Percentiles rank a stretch among this genome's conserved stretches.
These are phyloP conservation scores for Eremophila alpestris DNA, from an alignment of 2,797 vertebrate species.

Conservation along the genomic window DNA sequence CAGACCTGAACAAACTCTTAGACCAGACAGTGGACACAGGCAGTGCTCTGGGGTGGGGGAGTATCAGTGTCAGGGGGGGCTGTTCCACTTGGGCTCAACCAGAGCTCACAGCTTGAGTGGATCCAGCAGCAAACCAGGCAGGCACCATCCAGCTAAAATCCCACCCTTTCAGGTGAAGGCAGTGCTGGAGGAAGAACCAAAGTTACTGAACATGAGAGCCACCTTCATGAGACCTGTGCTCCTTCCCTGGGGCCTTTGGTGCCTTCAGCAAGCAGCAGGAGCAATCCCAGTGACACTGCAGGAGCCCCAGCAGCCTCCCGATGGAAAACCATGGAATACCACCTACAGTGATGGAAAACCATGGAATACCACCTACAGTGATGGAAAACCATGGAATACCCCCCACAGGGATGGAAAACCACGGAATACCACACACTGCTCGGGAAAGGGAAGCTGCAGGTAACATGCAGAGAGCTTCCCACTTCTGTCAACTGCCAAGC, in stretches of 20 bases:
- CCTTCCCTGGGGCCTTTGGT: not conserved
- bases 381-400: not conserved
- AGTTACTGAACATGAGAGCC: not conserved
- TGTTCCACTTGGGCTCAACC: not conserved
- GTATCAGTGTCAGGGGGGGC: rapidly evolving
- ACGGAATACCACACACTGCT: not conserved
- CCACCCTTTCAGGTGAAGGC: not conserved
- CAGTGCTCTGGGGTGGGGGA: not conserved
- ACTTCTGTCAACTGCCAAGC: not conserved
- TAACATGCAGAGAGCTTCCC: not conserved
- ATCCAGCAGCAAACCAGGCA: not conserved
- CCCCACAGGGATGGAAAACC: rapidly evolving
- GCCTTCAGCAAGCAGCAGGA: not conserved
- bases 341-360: too few species aligned
- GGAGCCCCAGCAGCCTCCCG: rapidly evolving
- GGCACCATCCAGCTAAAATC: not conserved
- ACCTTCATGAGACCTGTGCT: not conserved
- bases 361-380: too few species aligned
- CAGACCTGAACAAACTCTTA: not conserved
- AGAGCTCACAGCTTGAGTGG: not conserved
- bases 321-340: too few species aligned
- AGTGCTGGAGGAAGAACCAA: not conserved
- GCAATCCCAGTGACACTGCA: rapidly evolving
- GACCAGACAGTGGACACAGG: not conserved
- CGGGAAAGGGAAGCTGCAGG: not conserved